These are phyloP conservation scores for Samia ricini DNA, from an alignment of 1,140 invertebrate genomes.

Conservation along the genomic window DNA sequence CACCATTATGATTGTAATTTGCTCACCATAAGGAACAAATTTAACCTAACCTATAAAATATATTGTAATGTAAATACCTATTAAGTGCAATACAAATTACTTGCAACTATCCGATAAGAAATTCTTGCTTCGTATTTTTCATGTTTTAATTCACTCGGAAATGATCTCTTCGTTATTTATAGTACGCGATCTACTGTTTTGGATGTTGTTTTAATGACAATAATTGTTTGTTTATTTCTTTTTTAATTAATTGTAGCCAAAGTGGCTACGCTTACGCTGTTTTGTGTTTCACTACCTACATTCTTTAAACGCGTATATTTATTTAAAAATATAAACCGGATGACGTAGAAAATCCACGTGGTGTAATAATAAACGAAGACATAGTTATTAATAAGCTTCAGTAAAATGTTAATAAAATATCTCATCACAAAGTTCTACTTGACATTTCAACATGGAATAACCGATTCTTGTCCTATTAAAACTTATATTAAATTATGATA, in stretches of 20 bases:
- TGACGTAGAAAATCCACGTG: no score
- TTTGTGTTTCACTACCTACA: background rate
- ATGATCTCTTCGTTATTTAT: background rate
- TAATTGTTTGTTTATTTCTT: background rate
- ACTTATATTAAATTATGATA: background rate
- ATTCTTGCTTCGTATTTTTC: background rate
- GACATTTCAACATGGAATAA: background rate
- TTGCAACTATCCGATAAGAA: background rate
- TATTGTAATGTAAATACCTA: no score
- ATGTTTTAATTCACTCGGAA: background rate
- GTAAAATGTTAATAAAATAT: background rate
- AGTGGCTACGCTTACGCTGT: no score
- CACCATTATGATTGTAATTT: no score
- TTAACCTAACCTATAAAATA: no score
- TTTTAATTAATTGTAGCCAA: no score
- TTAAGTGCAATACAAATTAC: no score
- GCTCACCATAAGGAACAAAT: no score
- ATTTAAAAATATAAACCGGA: no score
- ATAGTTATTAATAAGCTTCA: background rate
- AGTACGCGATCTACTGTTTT: background rate
- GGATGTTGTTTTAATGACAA: background rate
- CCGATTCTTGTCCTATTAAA: background rate
- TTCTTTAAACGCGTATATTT: no score
- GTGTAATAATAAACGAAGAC: background rate
- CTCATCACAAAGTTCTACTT: background rate